These are phyloP conservation scores for Lepidocyrtinus sp. DNA, from an alignment of 2,888 invertebrate genomes.

Conservation along the genomic window DNA sequence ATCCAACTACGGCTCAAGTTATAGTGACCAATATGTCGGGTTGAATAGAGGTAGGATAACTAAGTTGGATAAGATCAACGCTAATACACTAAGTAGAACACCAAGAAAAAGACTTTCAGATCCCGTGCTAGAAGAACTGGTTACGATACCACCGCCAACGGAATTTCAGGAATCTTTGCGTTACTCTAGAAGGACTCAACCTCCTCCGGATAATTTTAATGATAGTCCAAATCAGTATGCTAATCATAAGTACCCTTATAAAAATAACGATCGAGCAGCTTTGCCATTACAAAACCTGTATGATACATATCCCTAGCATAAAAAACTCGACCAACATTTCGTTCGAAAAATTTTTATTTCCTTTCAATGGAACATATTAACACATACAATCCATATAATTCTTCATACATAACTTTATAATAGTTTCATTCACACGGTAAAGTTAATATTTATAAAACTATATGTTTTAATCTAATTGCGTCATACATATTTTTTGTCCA, in stretches of 20 bases:
- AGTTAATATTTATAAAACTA: constrained; percentile 9
- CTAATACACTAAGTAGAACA: not conserved
- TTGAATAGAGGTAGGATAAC: constrained; percentile 1
- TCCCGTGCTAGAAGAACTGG: constrained; percentile 37
- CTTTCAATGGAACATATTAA: too few relatives aligned
- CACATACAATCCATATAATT: too few relatives aligned
- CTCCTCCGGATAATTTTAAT: constrained; percentile 10
- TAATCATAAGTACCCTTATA: constrained; percentile 30
- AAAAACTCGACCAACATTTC: too few relatives aligned
- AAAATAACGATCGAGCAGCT: constrained; percentile 31
- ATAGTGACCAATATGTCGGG: constrained; percentile 32
- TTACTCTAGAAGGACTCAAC: not conserved
- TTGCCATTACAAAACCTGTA: constrained; percentile 42
- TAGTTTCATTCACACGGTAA: not conserved
- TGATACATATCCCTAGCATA: constrained; percentile 41
- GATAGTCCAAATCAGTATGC: not conserved
- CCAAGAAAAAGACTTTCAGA: not conserved
- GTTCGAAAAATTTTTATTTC: too few relatives aligned
- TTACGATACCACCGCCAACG: constrained; percentile 55
- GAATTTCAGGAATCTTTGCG: constrained; percentile 41
- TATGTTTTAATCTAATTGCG: not conserved
- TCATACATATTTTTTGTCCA: too few relatives aligned
- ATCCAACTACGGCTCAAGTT: constrained; percentile 27
- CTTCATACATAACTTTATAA: too few relatives aligned
- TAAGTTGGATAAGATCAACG: not conserved